These are phyloP conservation scores for Mandrillus leucophaeus DNA, from an alignment of 2,113 vertebrate species.

Conservation along the genomic window DNA sequence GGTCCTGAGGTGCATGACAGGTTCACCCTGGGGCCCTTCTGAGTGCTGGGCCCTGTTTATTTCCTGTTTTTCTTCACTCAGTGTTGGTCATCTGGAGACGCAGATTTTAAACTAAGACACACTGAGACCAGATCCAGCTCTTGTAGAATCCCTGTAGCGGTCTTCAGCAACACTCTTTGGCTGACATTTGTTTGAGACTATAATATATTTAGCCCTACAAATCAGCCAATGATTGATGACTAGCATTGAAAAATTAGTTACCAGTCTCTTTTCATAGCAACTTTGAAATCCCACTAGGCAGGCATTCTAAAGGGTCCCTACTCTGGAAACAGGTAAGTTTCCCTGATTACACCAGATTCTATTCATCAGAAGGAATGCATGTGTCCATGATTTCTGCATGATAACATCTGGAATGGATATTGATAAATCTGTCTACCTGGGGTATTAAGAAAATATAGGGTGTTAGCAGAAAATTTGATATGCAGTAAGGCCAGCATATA, in stretches of 20 bases:
- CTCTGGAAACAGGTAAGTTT: neutral
- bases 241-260: neutral
- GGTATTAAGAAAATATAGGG: no score
- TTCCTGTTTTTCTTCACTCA: neutral
- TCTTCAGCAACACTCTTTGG: neutral
- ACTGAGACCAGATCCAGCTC: neutral
- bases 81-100: neutral
- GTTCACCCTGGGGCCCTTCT: neutral
- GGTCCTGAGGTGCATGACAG: no score
- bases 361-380: neutral
- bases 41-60: neutral
- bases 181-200: neutral
- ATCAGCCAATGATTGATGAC: neutral
- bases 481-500: neutral
- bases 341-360: neutral
- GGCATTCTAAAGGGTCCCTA: neutral
- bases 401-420: neutral
- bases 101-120: neutral
- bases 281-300: neutral
- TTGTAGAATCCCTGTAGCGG: neutral
- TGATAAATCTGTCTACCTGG: neutral
- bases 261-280: neutral
- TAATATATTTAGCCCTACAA: neutral
- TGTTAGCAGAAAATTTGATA: neutral
- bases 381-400: neutral